Conservation (phyloP, 2,113 vertebrate genomes). For the Centropristis striata region DNA sequence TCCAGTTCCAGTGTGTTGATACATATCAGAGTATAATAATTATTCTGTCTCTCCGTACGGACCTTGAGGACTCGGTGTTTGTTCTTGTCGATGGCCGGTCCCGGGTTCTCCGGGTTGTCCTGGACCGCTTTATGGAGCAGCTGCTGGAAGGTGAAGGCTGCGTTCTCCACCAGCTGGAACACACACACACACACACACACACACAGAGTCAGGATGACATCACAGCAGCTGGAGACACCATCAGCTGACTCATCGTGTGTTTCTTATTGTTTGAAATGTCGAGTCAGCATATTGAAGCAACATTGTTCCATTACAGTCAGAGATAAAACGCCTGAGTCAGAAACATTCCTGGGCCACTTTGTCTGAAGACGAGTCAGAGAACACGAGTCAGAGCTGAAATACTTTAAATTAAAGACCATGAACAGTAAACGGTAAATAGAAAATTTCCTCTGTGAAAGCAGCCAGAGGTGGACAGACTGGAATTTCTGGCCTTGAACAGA, state of each 20-base stretch:
- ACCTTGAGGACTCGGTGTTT: conserved; percentile 94
- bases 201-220: neutral
- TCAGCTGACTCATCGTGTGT: neutral
- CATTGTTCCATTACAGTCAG: neutral
- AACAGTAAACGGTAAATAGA: too few relatives aligned
- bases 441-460: too few relatives aligned
- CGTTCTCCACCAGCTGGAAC: conserved; percentile 91
- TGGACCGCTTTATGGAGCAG: conserved; percentile 84
- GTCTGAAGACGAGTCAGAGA: neutral
- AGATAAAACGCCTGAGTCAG: neutral
- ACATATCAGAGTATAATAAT: too few relatives aligned
- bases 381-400: neutral
- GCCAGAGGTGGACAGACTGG: too few relatives aligned
- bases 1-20: too few relatives aligned
- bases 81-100: conserved; percentile 87
- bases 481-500: too few relatives aligned
- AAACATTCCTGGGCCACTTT: neutral
- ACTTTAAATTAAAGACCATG: too few relatives aligned
- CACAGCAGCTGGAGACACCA: neutral
- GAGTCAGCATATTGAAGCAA: neutral
- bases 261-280: neutral
- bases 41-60: too few relatives aligned
- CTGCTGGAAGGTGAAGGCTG: conserved; percentile 90
- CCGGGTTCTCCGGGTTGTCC: conserved; percentile 77
- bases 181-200: conserved; percentile 4